Evolutionary conservation across 2,797 vertebrate genomes (phyloP).

Genomic region (Sebastes miniatus): DNA sequence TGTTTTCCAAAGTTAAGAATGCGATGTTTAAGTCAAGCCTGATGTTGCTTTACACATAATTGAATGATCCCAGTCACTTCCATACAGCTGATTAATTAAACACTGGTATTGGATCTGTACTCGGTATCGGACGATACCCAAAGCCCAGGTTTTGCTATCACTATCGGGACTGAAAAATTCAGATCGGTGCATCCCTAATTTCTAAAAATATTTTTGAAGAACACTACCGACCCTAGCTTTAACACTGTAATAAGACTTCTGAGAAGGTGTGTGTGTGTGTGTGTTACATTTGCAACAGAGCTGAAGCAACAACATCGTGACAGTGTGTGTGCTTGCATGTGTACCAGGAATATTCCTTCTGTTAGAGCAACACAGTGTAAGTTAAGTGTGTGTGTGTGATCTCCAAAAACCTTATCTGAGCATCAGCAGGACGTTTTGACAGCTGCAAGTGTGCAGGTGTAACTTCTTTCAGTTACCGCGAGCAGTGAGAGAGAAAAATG

Average conservation of each 20-base stretch:
- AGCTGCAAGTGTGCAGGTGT: slow-evolving; percentile 66
- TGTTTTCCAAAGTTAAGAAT: no score
- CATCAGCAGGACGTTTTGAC: slow-evolving; percentile 56
- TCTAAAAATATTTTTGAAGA: not conserved
- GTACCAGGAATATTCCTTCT: not conserved
- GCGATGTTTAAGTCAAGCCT: no score
- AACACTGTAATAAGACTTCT: slow-evolving; percentile 21
- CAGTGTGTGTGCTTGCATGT: not conserved
- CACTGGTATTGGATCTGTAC: no score
- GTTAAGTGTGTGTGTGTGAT: not conserved
- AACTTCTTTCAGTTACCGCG: slow-evolving; percentile 36
- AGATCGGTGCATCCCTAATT: no score
- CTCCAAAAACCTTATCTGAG: slow-evolving; percentile 8
- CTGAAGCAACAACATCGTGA: slow-evolving; percentile 14
- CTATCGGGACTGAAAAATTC: no score
- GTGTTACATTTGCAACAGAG: not conserved
- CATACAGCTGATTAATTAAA: no score
- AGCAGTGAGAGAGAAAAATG: slow-evolving; percentile 17
- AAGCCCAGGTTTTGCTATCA: no score
- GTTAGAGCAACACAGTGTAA: not conserved
- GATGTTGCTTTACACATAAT: no score
- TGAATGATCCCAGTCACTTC: no score
- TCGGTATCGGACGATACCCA: no score
- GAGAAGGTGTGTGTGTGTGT: not conserved
- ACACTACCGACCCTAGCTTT: not conserved